Base-by-base conservation (phyloP, 1,140 invertebrate genomes). In the Drosophila lacteicornis region DNA sequence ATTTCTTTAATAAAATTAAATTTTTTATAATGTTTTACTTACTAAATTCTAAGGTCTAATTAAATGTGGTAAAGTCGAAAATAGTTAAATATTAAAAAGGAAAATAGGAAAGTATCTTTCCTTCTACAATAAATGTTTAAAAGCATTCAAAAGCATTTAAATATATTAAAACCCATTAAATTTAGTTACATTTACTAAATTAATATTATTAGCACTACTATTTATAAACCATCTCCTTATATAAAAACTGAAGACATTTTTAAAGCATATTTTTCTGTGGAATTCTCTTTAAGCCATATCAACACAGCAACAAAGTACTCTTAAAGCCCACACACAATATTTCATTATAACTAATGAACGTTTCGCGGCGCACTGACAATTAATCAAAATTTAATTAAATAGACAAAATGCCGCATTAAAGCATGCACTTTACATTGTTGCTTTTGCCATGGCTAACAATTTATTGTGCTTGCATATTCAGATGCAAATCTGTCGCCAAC, bases 361-460 rank as follows among this genome's bases (percentile, higher is more conserved):
- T 59, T 87, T 60, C 80, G 56, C 66, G 76, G 71, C 45, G 50
- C 71, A 74, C 67, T 62, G 67, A 57, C 74, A 87, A 87, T 87
- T 87, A 87, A 87, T 86, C 80, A 86, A 82, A 87, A 67, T 66
- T 77, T 79, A 87, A 86, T 86, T 86, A 87, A 86, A 88, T 71
- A 82, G 83, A 82, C 83, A 86, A 82, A 87, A 87, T 82, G 76
- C 62, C 83, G 86, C 81, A 86, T 86, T 86, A 82, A 86, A 83
- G 75, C 76, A 70, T 86, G 83, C 83, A 86, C 83, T 86, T 86
- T 86, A 74, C 83, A 59, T 71, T 73, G 67, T 59, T 59, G 66
- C 67, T 50, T 42, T 73, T 73, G 69, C 50, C 67, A 36, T 71
- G 65, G 49, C 63, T 42, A 69, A 77, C 80, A 80, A 87, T 87